Conservation (phyloP, 2,888 invertebrate species). For the Megastigmus dorsalis region DNA sequence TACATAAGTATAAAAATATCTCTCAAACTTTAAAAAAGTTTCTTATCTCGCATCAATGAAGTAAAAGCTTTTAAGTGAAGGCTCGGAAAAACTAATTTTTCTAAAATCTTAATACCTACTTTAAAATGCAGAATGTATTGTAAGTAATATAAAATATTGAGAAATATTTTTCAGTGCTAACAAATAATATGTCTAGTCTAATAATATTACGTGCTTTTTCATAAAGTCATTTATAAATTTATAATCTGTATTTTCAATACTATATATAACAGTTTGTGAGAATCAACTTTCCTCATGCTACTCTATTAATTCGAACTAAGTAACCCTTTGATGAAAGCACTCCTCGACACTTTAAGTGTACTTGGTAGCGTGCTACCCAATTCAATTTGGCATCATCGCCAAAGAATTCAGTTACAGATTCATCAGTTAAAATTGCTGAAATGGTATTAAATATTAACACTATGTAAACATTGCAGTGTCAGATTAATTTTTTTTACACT, state of each 20-base stretch:
- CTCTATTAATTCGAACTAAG: constrained; percentile 76
- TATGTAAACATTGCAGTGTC: constrained; percentile 34
- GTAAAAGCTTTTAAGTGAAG: too few species aligned
- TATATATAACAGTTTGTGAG: background rate
- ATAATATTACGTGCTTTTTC: too few species aligned
- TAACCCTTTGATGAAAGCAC: constrained; percentile 94
- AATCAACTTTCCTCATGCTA: constrained; percentile 6
- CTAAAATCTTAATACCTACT: too few species aligned
- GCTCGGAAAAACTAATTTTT: too few species aligned
- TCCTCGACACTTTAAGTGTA: constrained; percentile 92
- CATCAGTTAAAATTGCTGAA: constrained; percentile 78
- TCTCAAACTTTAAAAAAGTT: too few species aligned
- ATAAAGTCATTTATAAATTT: background rate
- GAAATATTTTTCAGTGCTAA: too few species aligned
- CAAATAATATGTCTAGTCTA: too few species aligned
- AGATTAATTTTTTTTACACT: background rate
- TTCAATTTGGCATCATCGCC: constrained; percentile 74
- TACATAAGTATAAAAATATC: too few species aligned
- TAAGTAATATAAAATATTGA: too few species aligned
- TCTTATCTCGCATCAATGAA: too few species aligned
- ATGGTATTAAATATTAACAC: constrained; percentile 52
- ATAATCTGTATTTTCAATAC: constrained; percentile 13
- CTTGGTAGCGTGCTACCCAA: constrained; percentile 91
- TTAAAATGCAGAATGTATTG: too few species aligned
- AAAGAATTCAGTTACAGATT: constrained; percentile 78